phyloP scores from a whole-genome alignment of 2,797 vertebrate species.

The Anniella stebbinsi region DNA sequence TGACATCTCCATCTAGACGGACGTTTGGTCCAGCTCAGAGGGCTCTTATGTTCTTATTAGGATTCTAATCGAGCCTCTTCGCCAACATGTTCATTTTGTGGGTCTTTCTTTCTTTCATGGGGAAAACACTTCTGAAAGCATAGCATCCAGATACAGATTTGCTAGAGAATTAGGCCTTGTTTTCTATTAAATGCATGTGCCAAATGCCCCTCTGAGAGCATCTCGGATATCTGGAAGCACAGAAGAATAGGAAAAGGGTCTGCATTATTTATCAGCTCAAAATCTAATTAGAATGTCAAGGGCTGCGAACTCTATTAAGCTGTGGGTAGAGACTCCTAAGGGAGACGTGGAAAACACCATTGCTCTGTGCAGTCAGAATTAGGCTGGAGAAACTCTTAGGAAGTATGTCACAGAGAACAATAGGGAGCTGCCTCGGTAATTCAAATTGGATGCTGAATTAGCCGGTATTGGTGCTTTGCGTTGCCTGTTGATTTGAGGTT shows the following conservation, averaged over 20 bases:
- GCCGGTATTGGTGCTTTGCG: neutral
- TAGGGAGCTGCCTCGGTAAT: accelerated
- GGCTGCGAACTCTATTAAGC: neutral
- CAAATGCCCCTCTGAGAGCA: neutral
- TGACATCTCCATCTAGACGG: neutral
- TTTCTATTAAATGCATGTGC: neutral
- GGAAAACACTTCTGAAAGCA: neutral
- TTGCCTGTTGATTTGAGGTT: neutral
- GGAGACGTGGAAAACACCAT: neutral
- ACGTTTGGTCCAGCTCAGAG: neutral
- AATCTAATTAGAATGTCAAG: slow-evolving; percentile 23
- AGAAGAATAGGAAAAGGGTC: accelerated
- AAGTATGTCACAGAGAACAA: neutral
- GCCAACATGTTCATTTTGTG: neutral
- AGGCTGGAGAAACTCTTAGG: neutral
- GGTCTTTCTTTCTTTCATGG: neutral
- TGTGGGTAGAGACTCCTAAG: neutral
- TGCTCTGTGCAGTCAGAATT: neutral
- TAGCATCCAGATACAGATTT: neutral
- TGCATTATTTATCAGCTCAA: neutral
- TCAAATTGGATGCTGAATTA: neutral
- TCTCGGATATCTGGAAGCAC: neutral
- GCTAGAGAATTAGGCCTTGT: neutral
- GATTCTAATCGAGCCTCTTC: neutral
- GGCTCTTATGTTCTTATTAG: neutral